Evolutionary conservation across 2,888 invertebrate species (phyloP).

Genomic region (Drosophila mercatorum): DNA sequence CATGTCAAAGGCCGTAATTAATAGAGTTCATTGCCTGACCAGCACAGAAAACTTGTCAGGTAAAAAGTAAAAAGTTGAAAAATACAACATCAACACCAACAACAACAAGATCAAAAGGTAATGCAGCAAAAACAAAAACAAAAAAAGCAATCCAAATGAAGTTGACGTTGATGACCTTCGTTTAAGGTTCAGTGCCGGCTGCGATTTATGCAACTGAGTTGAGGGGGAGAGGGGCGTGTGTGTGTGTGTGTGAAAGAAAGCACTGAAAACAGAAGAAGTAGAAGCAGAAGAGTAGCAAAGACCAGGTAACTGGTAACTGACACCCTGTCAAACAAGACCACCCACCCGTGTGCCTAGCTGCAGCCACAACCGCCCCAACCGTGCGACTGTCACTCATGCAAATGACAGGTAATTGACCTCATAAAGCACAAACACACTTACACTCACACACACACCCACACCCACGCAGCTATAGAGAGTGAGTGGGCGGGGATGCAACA

Average conservation of each 20-base stretch:
- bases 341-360: not conserved
- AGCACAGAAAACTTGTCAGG: conserved; percentile 29
- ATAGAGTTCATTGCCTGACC: conserved; percentile 72
- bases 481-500: conserved; percentile 62
- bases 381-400: conserved; percentile 64
- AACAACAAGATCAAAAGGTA: conserved; percentile 27
- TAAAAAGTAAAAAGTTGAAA: conserved; percentile 20
- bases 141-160: conserved; percentile 50
- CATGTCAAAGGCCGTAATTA: conserved; percentile 71
- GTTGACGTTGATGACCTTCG: conserved; percentile 73
- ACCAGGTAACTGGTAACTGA: conserved; percentile 53
- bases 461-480: not conserved
- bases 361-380: conserved; percentile 6
- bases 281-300: conserved; percentile 14
- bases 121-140: conserved; percentile 22
- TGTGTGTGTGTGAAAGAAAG: conserved; percentile 36
- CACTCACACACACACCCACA: not conserved
- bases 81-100: conserved; percentile 1
- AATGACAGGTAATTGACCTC: conserved; percentile 80
- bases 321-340: conserved; percentile 52
- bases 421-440: conserved; percentile 49
- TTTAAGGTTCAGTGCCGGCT: conserved; percentile 61
- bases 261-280: conserved; percentile 3
- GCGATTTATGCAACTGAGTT: conserved; percentile 54
- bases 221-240: conserved; percentile 10